Evolutionary conservation across 64 coral and sea anemone species (phyloP).

Genomic region (Platygyra sinensis): DNA sequence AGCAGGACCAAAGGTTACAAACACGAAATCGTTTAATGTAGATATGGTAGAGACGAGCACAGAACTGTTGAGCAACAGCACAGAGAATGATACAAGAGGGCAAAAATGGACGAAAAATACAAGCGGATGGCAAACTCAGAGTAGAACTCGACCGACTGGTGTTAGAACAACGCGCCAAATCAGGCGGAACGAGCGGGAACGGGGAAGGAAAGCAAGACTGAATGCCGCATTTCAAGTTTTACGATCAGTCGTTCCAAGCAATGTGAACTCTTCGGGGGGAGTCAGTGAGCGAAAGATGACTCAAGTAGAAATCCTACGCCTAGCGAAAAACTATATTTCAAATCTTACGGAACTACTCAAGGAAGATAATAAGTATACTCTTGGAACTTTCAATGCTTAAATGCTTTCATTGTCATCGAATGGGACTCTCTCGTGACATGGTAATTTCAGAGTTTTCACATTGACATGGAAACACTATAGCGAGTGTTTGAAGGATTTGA

Average conservation of each 20-base stretch:
- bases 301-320: slow-evolving; percentile 95
- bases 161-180: slow-evolving; percentile 83
- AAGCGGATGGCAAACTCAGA: background rate
- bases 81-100: background rate
- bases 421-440: background rate
- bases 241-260: slow-evolving; percentile 83
- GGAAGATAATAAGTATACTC: slow-evolving; percentile 59
- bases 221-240: slow-evolving; percentile 98
- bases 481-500: background rate
- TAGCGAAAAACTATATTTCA: slow-evolving; percentile 98
- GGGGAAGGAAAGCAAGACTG: slow-evolving; percentile 84
- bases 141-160: slow-evolving; percentile 25
- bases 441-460: background rate
- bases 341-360: slow-evolving; percentile 80
- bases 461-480: background rate
- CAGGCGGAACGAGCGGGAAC: slow-evolving; percentile 89
- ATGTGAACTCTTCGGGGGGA: slow-evolving; percentile 47
- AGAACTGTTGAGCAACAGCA: background rate
- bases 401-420: background rate
- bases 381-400: slow-evolving; percentile 57
- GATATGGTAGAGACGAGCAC: background rate
- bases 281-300: slow-evolving; percentile 87
- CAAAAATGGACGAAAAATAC: slow-evolving; percentile 9
- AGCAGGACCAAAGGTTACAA: background rate
- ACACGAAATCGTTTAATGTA: background rate